Base-by-base conservation (phyloP, 2,113 vertebrate genomes). In the Atrichornis clamosus region DNA sequence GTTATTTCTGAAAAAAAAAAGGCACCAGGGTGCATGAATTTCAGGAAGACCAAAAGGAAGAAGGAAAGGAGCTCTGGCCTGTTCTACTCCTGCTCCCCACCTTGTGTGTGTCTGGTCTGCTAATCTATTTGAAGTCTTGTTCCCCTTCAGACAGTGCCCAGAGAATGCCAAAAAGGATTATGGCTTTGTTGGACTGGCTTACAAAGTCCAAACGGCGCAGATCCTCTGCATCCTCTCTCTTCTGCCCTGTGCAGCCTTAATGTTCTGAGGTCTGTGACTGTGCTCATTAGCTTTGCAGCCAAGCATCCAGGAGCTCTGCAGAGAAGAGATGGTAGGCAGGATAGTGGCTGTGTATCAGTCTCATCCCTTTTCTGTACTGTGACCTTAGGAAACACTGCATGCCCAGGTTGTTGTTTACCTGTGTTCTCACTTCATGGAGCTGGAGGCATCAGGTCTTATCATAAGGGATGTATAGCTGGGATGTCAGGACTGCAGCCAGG, bases 141-240 rank as follows among this genome's bases (percentile, higher is more conserved):
- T 76, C 11, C 9, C n/a, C 39, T 62, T 63, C 39, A 67, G 63
- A 35, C 21, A 69, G 52, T 39, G 67, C 32, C 39, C 52, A 55
- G 39, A 76, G 73, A 64, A 33, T 68, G n/a, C 21, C 12, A 42
- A 46, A 56, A 77, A 58, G 39, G 30, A 47, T 60, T 64, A 28
- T 18, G 32, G 28, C 13, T 64, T 64, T 42, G 42, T 22, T 42
- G 20, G 62, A 42, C 24, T n/a, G 15, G 52, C 26, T 46, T 73
- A 74, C 1, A 3, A 82, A 69, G 52, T 6, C 28, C 21, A 49
- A 83, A 65, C 9, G 55, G 35, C 0, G 0, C 42, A 87, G 67
- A 58, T 59, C 33, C 65, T 78, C 52, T 75, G n/a, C 26, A 37
- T 5, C 17, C 20, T 46, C 28, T 47, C 55, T 88, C 21, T 14